These are phyloP conservation scores for Diachasmimorpha longicaudata DNA, from an alignment of 1,140 invertebrate species.

Conservation along the genomic window DNA sequence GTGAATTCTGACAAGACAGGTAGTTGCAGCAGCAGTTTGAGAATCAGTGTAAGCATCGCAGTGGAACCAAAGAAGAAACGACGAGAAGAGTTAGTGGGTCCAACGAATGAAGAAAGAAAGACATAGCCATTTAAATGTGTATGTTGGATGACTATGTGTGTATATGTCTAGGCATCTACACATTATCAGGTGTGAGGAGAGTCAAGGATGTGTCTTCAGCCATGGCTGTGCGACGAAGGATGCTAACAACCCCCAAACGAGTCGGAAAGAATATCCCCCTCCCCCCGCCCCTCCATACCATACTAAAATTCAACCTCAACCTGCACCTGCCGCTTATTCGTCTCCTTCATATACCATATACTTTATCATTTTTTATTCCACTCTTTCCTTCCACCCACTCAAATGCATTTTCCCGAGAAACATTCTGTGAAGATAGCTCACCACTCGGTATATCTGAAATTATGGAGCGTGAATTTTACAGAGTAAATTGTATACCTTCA, in stretches of 20 bases:
- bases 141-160: background rate
- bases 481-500: background rate
- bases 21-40: constrained; percentile 2
- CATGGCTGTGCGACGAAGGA: constrained; percentile 31
- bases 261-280: constrained; percentile 32
- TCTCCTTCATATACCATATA: background rate
- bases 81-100: background rate
- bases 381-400: background rate
- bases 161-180: constrained; percentile 9
- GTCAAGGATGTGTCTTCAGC: constrained; percentile 32
- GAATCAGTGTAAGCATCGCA: constrained; percentile 4
- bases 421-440: background rate
- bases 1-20: background rate
- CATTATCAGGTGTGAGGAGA: constrained; percentile 47
- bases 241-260: constrained; percentile 46
- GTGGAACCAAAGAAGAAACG: background rate
- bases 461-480: constrained; percentile 8
- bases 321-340: background rate
- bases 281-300: too few relatives aligned
- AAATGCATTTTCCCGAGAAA: background rate
- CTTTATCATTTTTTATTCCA: background rate
- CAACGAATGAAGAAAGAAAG: constrained; percentile 9
- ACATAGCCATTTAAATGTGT: constrained; percentile 6
- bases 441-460: background rate
- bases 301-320: background rate